Evolutionary conservation across 92 coral and sea anemone genomes (phyloP).

Genomic region (Bergia puertoricense): DNA sequence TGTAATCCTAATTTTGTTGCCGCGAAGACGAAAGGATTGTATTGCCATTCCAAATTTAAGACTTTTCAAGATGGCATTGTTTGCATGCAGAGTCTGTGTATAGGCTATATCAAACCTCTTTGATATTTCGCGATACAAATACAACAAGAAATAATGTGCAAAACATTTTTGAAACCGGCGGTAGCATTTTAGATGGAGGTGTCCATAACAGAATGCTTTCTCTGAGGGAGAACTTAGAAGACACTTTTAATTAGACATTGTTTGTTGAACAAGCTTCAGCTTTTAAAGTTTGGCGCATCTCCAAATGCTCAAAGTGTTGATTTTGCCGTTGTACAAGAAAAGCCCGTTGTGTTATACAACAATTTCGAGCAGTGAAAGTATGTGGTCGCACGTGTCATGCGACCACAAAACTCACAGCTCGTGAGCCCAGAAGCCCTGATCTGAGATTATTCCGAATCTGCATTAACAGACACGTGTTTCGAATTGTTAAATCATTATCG

Average conservation of each 20-base stretch:
- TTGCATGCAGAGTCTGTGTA: neutral
- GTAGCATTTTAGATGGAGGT: neutral
- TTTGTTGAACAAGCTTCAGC: neutral
- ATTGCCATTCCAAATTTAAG: constrained; percentile 13
- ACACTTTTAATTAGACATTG: neutral
- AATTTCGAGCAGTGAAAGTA: neutral
- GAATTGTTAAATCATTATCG: neutral
- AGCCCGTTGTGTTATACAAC: neutral
- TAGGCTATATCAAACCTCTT: neutral
- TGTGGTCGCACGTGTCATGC: neutral
- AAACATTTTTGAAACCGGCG: neutral
- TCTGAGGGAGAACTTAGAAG: neutral
- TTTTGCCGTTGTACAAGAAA: neutral
- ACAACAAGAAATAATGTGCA: neutral
- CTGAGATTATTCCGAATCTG: neutral
- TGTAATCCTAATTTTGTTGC: constrained; percentile 7
- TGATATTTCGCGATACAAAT: neutral
- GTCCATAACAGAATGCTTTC: neutral
- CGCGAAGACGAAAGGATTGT: neutral
- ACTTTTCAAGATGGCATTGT: neutral
- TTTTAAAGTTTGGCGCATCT: neutral
- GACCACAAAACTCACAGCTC: neutral
- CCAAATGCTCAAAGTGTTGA: constrained; percentile 1
- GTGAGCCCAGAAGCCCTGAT: neutral
- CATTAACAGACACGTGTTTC: neutral